phyloP scores from a whole-genome alignment of 2,113 vertebrate genomes.

The Actenoides hombroni region DNA sequence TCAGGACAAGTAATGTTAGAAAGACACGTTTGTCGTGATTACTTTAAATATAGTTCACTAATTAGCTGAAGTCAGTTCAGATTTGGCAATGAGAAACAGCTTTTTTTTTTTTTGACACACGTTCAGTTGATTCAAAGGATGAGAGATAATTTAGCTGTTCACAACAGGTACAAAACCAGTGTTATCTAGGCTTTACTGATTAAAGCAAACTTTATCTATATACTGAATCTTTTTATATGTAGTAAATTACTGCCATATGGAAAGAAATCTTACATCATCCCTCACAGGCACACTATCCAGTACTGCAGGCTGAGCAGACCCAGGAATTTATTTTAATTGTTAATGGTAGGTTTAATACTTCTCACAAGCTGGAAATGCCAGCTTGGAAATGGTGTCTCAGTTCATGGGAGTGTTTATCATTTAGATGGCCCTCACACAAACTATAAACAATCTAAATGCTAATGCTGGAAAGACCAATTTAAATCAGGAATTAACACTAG shows the following conservation, averaged over 20 bases:
- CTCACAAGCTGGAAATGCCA: slow-evolving; percentile 37
- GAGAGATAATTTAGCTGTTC: not conserved
- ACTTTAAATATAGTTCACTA: not conserved
- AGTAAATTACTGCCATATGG: not conserved
- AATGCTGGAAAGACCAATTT: slow-evolving; percentile 5
- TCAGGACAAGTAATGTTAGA: not conserved
- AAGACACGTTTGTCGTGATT: not conserved
- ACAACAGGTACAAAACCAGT: not conserved
- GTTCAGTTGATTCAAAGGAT: not conserved
- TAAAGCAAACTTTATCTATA: slow-evolving; percentile 15
- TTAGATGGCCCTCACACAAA: slow-evolving; percentile 10
- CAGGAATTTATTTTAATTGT: slow-evolving; percentile 39
- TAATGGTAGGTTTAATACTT: slow-evolving; percentile 26
- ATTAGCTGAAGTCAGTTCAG: not conserved
- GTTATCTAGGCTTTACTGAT: slow-evolving; percentile 18
- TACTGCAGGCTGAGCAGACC: slow-evolving; percentile 53
- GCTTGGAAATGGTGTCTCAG: not conserved
- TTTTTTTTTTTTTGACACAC: not conserved
- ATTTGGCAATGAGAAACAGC: not conserved
- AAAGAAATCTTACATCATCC: slow-evolving; percentile 3
- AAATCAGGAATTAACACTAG: not conserved
- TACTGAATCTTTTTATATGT: not conserved
- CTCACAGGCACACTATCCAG: not conserved
- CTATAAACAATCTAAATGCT: not conserved
- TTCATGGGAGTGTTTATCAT: slow-evolving; percentile 38